phyloP scores from a whole-genome alignment of 2,888 invertebrate species.

The Drosophila peninsularis region DNA sequence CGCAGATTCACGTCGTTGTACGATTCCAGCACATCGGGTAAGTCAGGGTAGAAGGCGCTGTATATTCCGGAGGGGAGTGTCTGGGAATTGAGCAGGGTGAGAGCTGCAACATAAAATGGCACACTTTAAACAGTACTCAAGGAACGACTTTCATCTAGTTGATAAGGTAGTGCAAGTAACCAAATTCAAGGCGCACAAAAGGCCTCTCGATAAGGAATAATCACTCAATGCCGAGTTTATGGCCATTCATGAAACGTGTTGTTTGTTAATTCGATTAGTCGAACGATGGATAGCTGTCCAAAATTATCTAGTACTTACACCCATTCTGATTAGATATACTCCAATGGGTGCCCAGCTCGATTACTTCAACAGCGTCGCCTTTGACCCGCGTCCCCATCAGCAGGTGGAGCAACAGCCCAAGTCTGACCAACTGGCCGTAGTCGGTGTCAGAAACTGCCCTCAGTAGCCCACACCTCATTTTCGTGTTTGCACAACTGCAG shows the following conservation, averaged over 20 bases:
- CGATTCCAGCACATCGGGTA: slow-evolving; percentile 85
- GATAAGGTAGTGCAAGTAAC: slow-evolving; percentile 5
- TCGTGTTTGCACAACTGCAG: neutral
- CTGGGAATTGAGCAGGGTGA: slow-evolving; percentile 31
- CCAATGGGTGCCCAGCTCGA: slow-evolving; percentile 69
- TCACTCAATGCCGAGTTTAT: slow-evolving; percentile 20
- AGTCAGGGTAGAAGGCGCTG: slow-evolving; percentile 65
- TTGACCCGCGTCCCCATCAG: slow-evolving; percentile 21
- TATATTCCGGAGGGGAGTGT: slow-evolving; percentile 83
- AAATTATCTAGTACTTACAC: slow-evolving; percentile 62
- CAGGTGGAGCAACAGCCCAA: slow-evolving; percentile 35
- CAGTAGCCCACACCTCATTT: slow-evolving; percentile 17
- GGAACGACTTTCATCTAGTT: neutral
- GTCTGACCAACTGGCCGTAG: slow-evolving; percentile 4
- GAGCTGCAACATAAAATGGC: slow-evolving; percentile 35
- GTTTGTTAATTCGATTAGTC: slow-evolving; percentile 6
- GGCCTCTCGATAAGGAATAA: slow-evolving; percentile 27
- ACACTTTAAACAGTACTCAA: neutral
- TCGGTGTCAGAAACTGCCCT: slow-evolving; percentile 8
- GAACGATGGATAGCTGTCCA: slow-evolving; percentile 4
- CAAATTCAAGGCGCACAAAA: slow-evolving; percentile 3
- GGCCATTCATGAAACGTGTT: slow-evolving; percentile 16
- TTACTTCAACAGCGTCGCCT: slow-evolving; percentile 69
- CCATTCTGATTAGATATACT: slow-evolving; percentile 74
- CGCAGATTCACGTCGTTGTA: slow-evolving; percentile 92